A percentile compares a stretch with the other conserved stretches of the same genome.
phyloP scores from a whole-genome alignment of 1,140 invertebrate genomes.

The Drosophila auraria region DNA sequence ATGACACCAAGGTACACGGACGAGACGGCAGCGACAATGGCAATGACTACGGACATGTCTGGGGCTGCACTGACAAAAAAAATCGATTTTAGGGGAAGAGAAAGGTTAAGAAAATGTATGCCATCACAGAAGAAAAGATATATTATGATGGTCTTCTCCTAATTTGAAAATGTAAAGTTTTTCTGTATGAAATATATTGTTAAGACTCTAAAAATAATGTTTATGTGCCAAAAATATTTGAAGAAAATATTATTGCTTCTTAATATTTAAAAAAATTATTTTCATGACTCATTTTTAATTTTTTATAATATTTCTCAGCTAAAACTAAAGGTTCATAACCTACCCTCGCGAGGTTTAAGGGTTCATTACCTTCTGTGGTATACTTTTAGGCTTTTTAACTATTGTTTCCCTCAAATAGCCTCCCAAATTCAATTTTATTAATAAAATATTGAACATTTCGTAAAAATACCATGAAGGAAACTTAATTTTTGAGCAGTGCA shows the following conservation, averaged over 20 bases:
- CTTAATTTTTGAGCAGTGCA: not conserved
- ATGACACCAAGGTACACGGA: constrained; percentile 77
- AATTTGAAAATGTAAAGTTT: not conserved
- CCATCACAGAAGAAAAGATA: too few species aligned
- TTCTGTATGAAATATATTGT: too few species aligned
- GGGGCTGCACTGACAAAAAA: constrained; percentile 12
- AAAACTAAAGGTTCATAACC: not conserved
- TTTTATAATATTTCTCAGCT: not conserved
- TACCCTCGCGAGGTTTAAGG: not conserved
- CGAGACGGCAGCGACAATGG: constrained; percentile 45
- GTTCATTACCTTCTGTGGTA: not conserved
- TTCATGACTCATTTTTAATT: not conserved
- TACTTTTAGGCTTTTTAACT: constrained; percentile 10
- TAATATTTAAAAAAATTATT: too few species aligned
- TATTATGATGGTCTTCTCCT: not conserved
- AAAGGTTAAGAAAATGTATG: not conserved
- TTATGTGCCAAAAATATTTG: too few species aligned
- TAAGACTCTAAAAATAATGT: too few species aligned
- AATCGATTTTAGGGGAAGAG: not conserved
- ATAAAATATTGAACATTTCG: too few species aligned
- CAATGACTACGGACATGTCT: constrained; percentile 36
- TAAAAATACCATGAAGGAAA: accelerated
- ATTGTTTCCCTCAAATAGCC: not conserved
- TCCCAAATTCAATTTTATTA: not conserved
- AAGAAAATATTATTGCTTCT: too few species aligned